These are phyloP conservation scores for Chaetops frenatus DNA, from an alignment of 2,113 vertebrate species.

Conservation along the genomic window DNA sequence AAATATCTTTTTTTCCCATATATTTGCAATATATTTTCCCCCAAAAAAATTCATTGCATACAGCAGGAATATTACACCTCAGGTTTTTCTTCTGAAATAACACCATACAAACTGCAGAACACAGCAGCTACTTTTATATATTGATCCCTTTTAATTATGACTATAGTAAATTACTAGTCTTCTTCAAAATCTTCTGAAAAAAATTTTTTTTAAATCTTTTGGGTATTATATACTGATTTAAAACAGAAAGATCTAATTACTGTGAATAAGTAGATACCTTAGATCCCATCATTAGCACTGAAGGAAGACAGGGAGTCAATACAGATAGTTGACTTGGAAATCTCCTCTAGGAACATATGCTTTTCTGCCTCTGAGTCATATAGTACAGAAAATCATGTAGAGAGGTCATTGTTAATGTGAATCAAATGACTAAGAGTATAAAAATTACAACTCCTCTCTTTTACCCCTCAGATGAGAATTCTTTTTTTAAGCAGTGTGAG, in stretches of 20 bases:
- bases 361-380: neutral
- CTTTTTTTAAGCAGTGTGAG: neutral
- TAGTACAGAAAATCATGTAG: neutral
- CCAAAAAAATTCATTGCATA: neutral
- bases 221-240: neutral
- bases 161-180: neutral
- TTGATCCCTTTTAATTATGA: neutral
- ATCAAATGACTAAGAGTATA: neutral
- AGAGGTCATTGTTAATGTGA: neutral
- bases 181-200: neutral
- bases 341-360: neutral
- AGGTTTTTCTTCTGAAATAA: neutral
- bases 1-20: no score
- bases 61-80: neutral
- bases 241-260: neutral
- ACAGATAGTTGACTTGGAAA: neutral
- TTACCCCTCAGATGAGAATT: neutral
- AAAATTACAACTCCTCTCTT: neutral
- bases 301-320: neutral
- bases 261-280: neutral
- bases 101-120: neutral
- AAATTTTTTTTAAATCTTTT: neutral
- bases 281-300: neutral
- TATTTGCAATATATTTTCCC: neutral
- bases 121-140: neutral